These are phyloP conservation scores for Crocodylus rhombifer DNA, from an alignment of 2,797 vertebrate species.

Conservation along the genomic window DNA sequence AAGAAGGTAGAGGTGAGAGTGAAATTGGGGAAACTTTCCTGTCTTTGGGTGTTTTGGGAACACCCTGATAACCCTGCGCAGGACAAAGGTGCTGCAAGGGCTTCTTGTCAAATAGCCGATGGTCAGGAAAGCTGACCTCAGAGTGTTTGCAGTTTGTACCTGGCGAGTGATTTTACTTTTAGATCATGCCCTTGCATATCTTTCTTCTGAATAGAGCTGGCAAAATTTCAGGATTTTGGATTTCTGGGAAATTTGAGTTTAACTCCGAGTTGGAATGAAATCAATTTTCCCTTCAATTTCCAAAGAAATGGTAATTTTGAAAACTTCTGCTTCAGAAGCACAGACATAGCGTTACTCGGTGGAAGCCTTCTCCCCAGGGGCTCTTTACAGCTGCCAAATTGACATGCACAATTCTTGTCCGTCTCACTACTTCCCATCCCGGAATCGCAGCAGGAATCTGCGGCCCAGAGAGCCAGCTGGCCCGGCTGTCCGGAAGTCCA, in stretches of 20 bases:
- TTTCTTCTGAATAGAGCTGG: background rate
- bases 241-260: background rate
- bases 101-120: background rate
- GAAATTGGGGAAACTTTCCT: background rate
- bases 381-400: too few species aligned
- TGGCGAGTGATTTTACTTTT: background rate
- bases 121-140: background rate
- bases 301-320: background rate
- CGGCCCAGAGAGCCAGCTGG: background rate
- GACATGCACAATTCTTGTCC: background rate
- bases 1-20: background rate
- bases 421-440: background rate
- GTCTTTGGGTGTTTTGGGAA: background rate
- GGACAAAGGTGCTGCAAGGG: slow-evolving; percentile 30
- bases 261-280: background rate
- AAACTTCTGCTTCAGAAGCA: background rate
- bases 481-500: background rate
- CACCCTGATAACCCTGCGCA: background rate
- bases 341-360: too few species aligned
- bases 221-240: background rate
- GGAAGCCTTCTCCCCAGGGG: too few species aligned
- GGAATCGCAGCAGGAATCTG: background rate
- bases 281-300: background rate
- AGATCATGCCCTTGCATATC: background rate
- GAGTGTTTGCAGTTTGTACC: background rate